phyloP scores from a whole-genome alignment of 2,797 vertebrate genomes.

The Margarornis squamiger region DNA sequence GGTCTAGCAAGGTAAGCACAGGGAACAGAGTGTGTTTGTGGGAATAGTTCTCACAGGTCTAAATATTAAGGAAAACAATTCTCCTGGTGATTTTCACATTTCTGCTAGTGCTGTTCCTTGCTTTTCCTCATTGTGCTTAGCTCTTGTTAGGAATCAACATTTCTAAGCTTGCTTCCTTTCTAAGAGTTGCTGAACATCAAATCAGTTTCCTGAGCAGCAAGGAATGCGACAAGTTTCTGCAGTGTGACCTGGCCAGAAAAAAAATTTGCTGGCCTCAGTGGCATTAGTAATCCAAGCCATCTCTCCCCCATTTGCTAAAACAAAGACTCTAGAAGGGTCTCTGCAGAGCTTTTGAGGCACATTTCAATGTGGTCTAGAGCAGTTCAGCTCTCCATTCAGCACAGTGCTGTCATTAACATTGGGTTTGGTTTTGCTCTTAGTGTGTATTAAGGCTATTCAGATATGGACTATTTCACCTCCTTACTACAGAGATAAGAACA shows the following conservation, averaged over 20 bases:
- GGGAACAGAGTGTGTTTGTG: rapidly evolving
- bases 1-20: neutral
- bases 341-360: neutral
- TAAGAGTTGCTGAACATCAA: neutral
- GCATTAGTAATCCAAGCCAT: neutral
- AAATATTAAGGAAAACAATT: neutral
- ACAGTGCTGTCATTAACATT: neutral
- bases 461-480: neutral
- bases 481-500: neutral
- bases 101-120: neutral
- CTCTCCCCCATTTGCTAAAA: neutral
- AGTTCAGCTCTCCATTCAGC: neutral
- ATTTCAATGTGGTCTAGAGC: neutral
- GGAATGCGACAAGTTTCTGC: neutral
- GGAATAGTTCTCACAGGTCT: neutral
- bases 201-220: neutral
- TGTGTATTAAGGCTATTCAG: neutral
- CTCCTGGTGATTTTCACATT: neutral
- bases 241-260: neutral
- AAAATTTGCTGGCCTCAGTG: neutral
- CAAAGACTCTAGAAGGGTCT: neutral
- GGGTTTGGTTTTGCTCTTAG: neutral
- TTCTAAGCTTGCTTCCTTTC: neutral
- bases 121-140: neutral
- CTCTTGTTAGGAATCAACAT: neutral